Conservation (phyloP, 2,888 invertebrate genomes). For the Drosophila engyochracea region DNA sequence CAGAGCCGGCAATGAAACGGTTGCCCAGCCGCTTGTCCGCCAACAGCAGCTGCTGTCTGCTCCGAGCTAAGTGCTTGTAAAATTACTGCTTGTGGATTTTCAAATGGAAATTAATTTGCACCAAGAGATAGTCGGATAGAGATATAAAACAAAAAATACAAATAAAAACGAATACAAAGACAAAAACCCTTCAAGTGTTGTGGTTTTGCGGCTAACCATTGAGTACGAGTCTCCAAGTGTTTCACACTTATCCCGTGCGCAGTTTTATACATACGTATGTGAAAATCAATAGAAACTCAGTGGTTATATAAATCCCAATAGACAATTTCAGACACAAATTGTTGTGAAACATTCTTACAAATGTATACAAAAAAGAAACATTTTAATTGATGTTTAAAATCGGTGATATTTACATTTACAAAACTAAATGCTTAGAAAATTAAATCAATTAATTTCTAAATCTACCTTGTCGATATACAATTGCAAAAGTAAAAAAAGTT, state of each 20-base stretch:
- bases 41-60: conserved; percentile 44
- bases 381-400: background rate
- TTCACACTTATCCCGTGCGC: background rate
- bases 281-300: background rate
- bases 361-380: too few relatives aligned
- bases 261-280: background rate
- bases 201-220: conserved; percentile 16
- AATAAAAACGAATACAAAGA: conserved; percentile 4
- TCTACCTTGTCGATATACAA: background rate
- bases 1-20: background rate
- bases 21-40: conserved; percentile 23
- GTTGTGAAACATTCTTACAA: background rate
- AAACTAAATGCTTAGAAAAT: background rate
- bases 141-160: conserved; percentile 15
- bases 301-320: background rate
- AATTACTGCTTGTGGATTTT: conserved; percentile 76
- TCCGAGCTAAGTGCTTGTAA: conserved; percentile 73
- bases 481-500: background rate
- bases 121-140: conserved; percentile 22
- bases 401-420: background rate
- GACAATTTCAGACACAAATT: background rate
- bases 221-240: background rate
- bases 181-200: conserved; percentile 31
- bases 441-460: background rate
- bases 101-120: conserved; percentile 71